Conservation (phyloP, 2,888 invertebrate genomes). For the Tetragonula carbonaria region DNA sequence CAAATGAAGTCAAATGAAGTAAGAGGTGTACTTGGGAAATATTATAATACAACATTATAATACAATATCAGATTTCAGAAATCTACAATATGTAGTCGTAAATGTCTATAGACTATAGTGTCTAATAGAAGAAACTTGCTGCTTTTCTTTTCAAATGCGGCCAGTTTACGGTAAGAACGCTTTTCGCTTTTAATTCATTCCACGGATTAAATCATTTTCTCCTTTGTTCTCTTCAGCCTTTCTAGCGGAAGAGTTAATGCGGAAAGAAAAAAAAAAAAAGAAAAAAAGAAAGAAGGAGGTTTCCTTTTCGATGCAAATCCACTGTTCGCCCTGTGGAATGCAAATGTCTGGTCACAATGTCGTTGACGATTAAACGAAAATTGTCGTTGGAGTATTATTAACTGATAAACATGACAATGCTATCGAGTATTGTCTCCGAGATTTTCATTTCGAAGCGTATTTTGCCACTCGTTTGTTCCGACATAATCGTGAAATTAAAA, state of each 20-base stretch:
- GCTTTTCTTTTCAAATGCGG: conserved; percentile 12
- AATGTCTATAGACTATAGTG: no score
- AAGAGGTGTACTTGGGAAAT: no score
- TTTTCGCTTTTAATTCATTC: conserved; percentile 24
- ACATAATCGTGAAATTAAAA: no score
- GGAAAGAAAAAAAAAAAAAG: not conserved
- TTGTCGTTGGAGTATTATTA: no score
- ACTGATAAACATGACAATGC: no score
- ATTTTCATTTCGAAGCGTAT: no score
- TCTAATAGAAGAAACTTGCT: not conserved
- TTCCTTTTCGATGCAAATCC: conserved; percentile 17
- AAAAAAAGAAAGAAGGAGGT: not conserved
- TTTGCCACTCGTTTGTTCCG: no score
- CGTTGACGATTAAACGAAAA: not conserved
- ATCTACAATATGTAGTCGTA: no score
- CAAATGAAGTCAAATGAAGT: no score
- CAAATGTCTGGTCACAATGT: not conserved
- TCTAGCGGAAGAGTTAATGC: conserved; percentile 6
- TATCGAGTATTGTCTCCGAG: no score
- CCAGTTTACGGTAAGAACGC: conserved; percentile 6
- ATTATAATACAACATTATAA: no score
- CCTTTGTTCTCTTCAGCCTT: not conserved
- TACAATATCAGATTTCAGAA: no score
- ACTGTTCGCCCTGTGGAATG: not conserved
- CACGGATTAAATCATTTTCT: conserved; percentile 26